Conservation (phyloP, 2,797 vertebrate genomes). For the Diceros bicornis region DNA sequence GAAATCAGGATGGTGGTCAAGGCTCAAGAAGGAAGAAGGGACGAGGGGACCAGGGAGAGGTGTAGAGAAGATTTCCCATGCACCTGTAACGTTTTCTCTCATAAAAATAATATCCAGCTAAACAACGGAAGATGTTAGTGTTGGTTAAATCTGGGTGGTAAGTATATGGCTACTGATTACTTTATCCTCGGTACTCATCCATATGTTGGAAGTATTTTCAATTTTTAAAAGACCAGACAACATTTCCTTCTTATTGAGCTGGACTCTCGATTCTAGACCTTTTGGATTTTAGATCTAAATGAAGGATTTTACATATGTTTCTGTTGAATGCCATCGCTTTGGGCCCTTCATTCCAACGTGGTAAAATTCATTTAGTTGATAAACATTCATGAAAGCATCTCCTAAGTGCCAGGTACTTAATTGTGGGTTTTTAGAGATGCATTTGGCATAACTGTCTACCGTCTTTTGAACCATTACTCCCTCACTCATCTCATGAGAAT, state of each 20-base stretch:
- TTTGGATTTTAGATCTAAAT: background rate
- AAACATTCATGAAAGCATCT: background rate
- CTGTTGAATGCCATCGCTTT: background rate
- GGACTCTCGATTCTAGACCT: background rate
- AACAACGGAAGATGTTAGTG: background rate
- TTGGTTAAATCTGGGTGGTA: background rate
- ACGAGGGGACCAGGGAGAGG: rapidly evolving
- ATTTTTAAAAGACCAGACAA: background rate
- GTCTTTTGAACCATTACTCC: background rate
- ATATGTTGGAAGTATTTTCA: background rate
- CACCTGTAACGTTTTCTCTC: background rate
- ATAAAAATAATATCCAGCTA: background rate
- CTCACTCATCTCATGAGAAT: background rate
- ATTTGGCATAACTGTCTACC: too few relatives aligned
- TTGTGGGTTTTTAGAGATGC: background rate
- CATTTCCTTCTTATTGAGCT: background rate
- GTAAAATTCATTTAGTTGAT: background rate
- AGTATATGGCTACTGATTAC: background rate
- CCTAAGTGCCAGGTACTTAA: background rate
- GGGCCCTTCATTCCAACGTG: background rate
- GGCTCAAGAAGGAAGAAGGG: background rate
- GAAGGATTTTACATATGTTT: background rate
- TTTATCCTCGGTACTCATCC: background rate
- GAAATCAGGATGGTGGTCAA: background rate
- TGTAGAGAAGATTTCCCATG: rapidly evolving